These are phyloP conservation scores for Conopomorpha cramerella DNA, from an alignment of 1,140 invertebrate genomes.

Conservation along the genomic window DNA sequence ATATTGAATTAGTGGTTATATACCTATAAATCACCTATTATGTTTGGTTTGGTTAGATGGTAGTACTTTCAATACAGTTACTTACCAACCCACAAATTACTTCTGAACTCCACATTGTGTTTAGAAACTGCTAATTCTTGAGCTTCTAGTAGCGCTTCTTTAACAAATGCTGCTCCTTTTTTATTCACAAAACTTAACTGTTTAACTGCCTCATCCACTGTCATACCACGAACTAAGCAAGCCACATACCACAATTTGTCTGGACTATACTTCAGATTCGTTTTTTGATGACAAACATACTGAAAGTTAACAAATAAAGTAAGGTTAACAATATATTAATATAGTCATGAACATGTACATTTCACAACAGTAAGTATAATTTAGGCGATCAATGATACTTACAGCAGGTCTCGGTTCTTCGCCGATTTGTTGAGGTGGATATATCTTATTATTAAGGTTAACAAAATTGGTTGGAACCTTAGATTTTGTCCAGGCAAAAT, in stretches of 20 bases:
- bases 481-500: constrained; percentile 32
- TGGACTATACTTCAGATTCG: constrained; percentile 87
- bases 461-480: constrained; percentile 59
- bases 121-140: constrained; percentile 83
- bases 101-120: constrained; percentile 94
- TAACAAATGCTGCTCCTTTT: constrained; percentile 82
- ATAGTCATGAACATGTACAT: not conserved
- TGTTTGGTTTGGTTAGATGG: constrained; percentile 3
- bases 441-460: constrained; percentile 74
- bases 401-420: constrained; percentile 83
- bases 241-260: constrained; percentile 94
- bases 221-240: constrained; percentile 84
- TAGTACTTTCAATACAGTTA: constrained; percentile 5
- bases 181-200: constrained; percentile 83
- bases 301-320: constrained; percentile 53
- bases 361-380: not conserved
- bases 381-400: constrained; percentile 38
- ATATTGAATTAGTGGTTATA: not conserved
- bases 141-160: constrained; percentile 85
- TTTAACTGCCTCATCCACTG: constrained; percentile 91
- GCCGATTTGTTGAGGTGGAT: constrained; percentile 74
- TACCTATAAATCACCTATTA: constrained; percentile 3
- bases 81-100: constrained; percentile 95
- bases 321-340: constrained; percentile 55
- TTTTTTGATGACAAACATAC: constrained; percentile 84